These are phyloP conservation scores for Cyprinella venusta DNA, from an alignment of 2,797 vertebrate genomes.

Conservation along the genomic window DNA sequence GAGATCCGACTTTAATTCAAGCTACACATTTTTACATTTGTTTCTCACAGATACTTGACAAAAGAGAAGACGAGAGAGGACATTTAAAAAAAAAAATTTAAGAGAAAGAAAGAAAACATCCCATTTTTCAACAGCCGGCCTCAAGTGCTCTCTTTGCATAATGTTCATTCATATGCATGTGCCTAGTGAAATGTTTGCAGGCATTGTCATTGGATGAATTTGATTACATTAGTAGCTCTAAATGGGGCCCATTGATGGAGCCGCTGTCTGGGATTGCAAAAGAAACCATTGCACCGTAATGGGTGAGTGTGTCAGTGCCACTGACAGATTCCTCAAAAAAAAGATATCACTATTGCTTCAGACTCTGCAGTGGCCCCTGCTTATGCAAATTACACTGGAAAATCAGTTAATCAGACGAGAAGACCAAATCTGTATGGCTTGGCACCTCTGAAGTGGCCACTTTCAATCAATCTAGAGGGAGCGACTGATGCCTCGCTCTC, in stretches of 20 bases:
- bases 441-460: slow-evolving; percentile 45
- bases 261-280: slow-evolving; percentile 36
- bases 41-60: neutral
- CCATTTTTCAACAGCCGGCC: slow-evolving; percentile 32
- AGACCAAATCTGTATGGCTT: slow-evolving; percentile 43
- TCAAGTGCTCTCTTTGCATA: slow-evolving; percentile 40
- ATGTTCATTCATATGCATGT: slow-evolving; percentile 48
- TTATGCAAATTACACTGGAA: slow-evolving; percentile 44
- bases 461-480: slow-evolving; percentile 35
- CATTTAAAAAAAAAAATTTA: neutral
- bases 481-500: slow-evolving; percentile 11
- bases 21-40: neutral
- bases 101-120: slow-evolving; percentile 4
- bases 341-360: slow-evolving; percentile 22
- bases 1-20: neutral
- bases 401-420: slow-evolving; percentile 39
- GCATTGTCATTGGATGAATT: slow-evolving; percentile 54
- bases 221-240: slow-evolving; percentile 43
- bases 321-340: slow-evolving; percentile 30
- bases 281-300: slow-evolving; percentile 32
- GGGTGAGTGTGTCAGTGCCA: neutral
- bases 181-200: slow-evolving; percentile 39
- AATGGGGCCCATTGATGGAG: slow-evolving; percentile 28
- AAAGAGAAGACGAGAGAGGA: neutral
- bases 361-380: slow-evolving; percentile 24